These are phyloP conservation scores for Archips crataeganus DNA, from an alignment of 2,888 invertebrate species.

Conservation along the genomic window DNA sequence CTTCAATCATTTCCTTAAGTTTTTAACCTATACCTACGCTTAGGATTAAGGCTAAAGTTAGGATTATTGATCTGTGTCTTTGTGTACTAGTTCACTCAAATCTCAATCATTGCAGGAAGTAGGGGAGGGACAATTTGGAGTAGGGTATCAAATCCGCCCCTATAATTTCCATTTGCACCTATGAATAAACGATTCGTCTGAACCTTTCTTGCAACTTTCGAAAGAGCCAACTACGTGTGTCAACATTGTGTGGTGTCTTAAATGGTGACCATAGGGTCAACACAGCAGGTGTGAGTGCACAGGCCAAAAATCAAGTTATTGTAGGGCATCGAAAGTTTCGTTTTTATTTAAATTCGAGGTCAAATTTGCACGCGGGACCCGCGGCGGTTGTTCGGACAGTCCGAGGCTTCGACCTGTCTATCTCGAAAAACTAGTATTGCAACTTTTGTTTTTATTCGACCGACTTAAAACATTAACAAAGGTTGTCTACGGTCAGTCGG, in stretches of 20 bases:
- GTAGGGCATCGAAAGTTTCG: conserved; percentile 64
- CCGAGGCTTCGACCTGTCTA: conserved; percentile 67
- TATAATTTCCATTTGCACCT: not conserved
- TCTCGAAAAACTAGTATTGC: conserved; percentile 78
- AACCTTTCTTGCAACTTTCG: not conserved
- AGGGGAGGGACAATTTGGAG: no score
- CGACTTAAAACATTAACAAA: conserved; percentile 57
- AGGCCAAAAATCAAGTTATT: conserved; percentile 34
- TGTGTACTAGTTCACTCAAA: no score
- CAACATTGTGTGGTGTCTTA: not conserved
- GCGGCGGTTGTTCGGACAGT: conserved; percentile 50
- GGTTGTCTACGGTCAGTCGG: conserved; percentile 54
- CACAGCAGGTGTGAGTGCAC: conserved; percentile 18
- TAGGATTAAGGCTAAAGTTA: no score
- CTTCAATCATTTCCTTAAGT: no score
- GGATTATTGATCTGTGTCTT: no score
- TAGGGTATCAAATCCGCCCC: no score
- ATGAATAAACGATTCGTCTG: not conserved
- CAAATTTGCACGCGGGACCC: conserved; percentile 66
- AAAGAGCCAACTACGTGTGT: not conserved
- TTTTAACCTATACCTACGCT: no score
- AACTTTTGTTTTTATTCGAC: conserved; percentile 80
- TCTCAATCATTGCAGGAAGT: no score
- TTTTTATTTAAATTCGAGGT: conserved; percentile 65
- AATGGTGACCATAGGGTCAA: not conserved